phyloP scores from a whole-genome alignment of 2,888 invertebrate species.

The Andrena camellia region DNA sequence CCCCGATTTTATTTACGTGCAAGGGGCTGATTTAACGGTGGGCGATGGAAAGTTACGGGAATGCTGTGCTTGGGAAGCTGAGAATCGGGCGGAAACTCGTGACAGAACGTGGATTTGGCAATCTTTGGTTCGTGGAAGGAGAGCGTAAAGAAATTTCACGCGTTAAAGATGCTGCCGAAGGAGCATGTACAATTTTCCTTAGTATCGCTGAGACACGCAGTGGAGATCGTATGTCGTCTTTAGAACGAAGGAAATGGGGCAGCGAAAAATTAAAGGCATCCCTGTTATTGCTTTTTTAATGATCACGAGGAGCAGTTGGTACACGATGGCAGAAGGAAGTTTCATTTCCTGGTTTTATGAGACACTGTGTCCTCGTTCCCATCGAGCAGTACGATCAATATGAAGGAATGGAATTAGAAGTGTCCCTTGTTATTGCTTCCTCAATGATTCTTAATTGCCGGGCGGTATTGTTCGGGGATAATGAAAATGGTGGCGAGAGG shows the following conservation, averaged over 20 bases:
- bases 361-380: background rate
- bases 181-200: too few species aligned
- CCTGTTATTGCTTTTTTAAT: conserved; percentile 11
- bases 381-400: background rate
- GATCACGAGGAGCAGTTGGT: background rate
- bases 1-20: background rate
- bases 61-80: too few species aligned
- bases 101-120: too few species aligned
- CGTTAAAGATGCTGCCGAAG: too few species aligned
- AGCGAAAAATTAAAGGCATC: conserved; percentile 8
- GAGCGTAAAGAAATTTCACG: too few species aligned
- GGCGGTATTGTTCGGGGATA: background rate
- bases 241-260: conserved; percentile 71
- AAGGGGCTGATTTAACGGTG: too few species aligned
- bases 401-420: background rate
- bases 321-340: background rate
- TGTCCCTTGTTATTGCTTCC: conserved; percentile 1
- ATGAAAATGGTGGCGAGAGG: background rate
- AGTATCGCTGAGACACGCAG: background rate
- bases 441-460: background rate
- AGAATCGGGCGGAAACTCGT: too few species aligned
- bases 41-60: too few species aligned
- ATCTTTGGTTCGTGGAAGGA: too few species aligned
- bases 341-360: conserved; percentile 8
- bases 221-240: background rate